Base-by-base conservation (phyloP, 1,140 invertebrate species). In the Sitophilus oryzae region DNA sequence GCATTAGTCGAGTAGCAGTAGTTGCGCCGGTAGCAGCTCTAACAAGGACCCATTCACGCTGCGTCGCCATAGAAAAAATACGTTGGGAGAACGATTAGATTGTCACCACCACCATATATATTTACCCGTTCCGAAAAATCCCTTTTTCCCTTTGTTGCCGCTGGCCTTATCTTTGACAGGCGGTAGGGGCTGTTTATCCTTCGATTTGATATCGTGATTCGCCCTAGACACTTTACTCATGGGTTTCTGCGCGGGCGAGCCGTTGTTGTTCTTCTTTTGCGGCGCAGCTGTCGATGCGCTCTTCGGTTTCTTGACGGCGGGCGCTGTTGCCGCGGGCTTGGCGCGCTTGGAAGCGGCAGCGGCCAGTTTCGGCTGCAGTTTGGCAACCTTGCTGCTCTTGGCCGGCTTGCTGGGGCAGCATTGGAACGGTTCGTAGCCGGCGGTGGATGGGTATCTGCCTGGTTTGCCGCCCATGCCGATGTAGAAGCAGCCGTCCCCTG, bases 401-500 rank as follows among this genome's bases (percentile, higher is more conserved):
- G 81, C 79, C 72, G 84, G 80, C 80, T 88, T 88, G 74, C 84
- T 84, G 71, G 86, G 88, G 81, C 88, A 91, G 82, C 88, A 90
- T 79, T 89, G 86, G 80, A 88, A 91, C 66, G 88, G 85, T 82
- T 88, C 84, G 78, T 87, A 89, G 34, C 42, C 44, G 72, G 82
- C 75, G 68, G 74, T 71, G 75, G 81, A 82, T 73, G 85, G 85
- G 71, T 79, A 73, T 76, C 82, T 79, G 71, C 80, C 87, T 86
- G 45, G 45, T 79, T 87, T 86, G 79, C 85, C 85, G 76, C 86
- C 87, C 82, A 91, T 83, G 79, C 88, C 88, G 80, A 91, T 87
- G 86, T 89, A 89, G 86, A 91, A 90, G 87, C 88, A 91, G 85
- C 88, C 86, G 84, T 90, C 87, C 86, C 88, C 88, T 91, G 86